A percentile compares a stretch with the other conserved stretches of the same genome.
Evolutionary conservation across 2,113 vertebrate species (phyloP).

Genomic region (Mystacornis crossleyi): DNA sequence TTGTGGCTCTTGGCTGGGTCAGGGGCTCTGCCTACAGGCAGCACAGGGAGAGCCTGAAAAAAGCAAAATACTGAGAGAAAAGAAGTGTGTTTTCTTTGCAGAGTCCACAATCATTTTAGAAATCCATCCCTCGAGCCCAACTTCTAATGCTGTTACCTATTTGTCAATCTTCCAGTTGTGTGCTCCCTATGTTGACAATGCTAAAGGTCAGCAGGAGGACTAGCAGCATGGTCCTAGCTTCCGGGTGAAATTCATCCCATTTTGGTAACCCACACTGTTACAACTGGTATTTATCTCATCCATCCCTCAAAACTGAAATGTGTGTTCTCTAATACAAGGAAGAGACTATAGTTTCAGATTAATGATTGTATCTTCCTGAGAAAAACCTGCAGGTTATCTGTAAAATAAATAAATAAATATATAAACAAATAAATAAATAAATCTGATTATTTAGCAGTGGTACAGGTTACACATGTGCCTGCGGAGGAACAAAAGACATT

Average conservation of each 20-base stretch:
- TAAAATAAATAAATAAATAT: background rate
- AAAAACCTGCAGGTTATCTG: background rate
- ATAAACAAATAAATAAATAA: background rate
- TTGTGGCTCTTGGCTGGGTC: background rate
- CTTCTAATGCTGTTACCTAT: background rate
- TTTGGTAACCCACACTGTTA: background rate
- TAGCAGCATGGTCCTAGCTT: background rate
- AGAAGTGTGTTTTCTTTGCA: background rate
- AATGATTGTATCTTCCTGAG: background rate
- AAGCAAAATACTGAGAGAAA: background rate
- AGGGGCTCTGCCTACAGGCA: background rate
- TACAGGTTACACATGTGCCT: background rate
- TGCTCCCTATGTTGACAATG: background rate
- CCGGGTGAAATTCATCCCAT: background rate
- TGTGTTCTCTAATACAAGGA: background rate
- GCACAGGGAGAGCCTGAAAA: background rate
- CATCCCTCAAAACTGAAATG: background rate
- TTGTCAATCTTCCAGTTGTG: background rate
- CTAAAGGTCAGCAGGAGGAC: background rate
- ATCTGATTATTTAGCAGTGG: background rate
- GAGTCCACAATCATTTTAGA: background rate
- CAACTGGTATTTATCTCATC: background rate
- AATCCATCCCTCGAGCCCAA: background rate
- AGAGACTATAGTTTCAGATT: background rate
- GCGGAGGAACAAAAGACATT: background rate